These are phyloP conservation scores for Drosophila repletoides DNA, from an alignment of 1,140 invertebrate species.

Conservation along the genomic window DNA sequence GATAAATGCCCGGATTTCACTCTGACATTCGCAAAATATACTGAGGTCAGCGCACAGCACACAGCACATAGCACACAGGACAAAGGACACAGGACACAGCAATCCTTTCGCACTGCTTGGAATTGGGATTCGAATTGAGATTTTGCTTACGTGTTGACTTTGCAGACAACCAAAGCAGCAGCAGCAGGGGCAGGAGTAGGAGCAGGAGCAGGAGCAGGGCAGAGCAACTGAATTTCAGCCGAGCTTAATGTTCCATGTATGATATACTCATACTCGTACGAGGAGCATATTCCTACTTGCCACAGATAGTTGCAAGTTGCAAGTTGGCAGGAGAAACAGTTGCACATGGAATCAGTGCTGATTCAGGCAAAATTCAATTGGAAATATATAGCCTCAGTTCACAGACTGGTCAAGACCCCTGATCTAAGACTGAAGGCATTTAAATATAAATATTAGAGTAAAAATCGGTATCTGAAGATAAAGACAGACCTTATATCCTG, in stretches of 20 bases:
- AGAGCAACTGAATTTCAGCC: too few relatives aligned
- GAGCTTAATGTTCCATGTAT: constrained; percentile 50
- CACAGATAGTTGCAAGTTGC: too few relatives aligned
- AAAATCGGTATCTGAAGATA: too few relatives aligned
- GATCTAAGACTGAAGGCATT: not conserved
- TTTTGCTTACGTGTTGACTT: constrained; percentile 51
- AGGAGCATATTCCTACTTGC: too few relatives aligned
- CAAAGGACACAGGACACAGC: not conserved
- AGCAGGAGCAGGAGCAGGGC: not conserved
- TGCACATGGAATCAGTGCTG: constrained; percentile 13
- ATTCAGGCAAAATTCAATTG: constrained; percentile 27
- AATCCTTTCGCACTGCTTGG: constrained; percentile 42
- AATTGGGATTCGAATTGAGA: too few relatives aligned
- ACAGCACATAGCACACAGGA: not conserved
- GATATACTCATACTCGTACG: too few relatives aligned
- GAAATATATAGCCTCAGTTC: too few relatives aligned
- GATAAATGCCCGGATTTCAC: constrained; percentile 53
- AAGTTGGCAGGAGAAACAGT: constrained; percentile 32
- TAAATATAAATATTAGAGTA: not conserved
- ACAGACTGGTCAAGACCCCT: not conserved
- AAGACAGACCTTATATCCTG: too few relatives aligned
- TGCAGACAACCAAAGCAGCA: constrained; percentile 22
- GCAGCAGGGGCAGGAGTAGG: not conserved
- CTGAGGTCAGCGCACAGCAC: constrained; percentile 45
- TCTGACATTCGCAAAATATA: constrained; percentile 46